Evolutionary conservation across 1,140 invertebrate species (phyloP), one percentile per base, ranked within the genome.

Genomic region (Atta cephalotes): DNA sequence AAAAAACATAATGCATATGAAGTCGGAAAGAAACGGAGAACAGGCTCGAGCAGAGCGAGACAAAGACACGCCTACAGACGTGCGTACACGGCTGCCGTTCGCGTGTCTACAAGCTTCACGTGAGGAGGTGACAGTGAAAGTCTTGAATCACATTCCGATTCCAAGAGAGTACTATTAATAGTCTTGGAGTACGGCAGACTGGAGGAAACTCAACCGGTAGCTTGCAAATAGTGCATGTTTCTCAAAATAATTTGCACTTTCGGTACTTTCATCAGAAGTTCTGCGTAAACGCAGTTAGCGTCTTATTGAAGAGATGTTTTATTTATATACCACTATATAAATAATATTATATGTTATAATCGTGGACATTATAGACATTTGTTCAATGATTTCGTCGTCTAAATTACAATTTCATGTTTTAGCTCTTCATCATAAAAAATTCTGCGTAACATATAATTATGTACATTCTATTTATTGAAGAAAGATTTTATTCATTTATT

Each of bases 91-190:
- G 70, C 70, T 62, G 72, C 58, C 28, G 87, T 68, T 92, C 91
- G 92, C 90, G 89, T 92, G 91, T 91, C 90, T 89, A 88, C 84
- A 66, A 71, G 87, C 87, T 89, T 90, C 89, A 90, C 91, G 91
- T 92, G 88, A 92, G 86, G 87, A 92, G 89, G 89, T 92, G 92
- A 93, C 92, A 92, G 92, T 92, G 92, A 93, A 93, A 93, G 92
- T 93, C 51, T 87, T 89, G 88, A 92, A 92, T 93, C 87, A 86
- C 92, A 92, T 93, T 92, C 92, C 92, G 77, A 90, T 87, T 90
- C 87, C 74, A 49, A 87, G 56, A 90, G 88, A 78, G n/a, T 80
- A 90, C 90, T 91, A 91, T 91, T 90, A 90, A 91, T 92, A 91
- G 91, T 76, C 49, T 51, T 51, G 66, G 63, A 71, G 65, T 49